Base-by-base conservation (phyloP, 2,888 invertebrate genomes). In the Trimorus sp. region DNA sequence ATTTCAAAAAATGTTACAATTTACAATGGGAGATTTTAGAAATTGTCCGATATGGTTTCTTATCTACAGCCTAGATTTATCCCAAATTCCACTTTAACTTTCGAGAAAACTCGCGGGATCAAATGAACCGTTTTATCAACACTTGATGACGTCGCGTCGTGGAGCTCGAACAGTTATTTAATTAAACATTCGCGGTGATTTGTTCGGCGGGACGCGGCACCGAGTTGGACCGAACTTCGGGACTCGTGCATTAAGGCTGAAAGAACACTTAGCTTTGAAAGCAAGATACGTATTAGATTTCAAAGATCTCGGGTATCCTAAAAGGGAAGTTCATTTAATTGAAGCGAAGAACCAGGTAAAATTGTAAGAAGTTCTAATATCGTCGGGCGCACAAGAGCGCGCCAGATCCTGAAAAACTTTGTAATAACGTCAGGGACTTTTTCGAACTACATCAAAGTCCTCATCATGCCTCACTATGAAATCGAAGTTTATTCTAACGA, bases 401-500 rank as follows among this genome's bases (percentile, higher is more conserved):
- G 65, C 12, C 40, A 40, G 16, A 53, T 26, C 62, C 75, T 49
- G 58, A 71, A 71, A 81, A 81, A 81, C 62, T 77, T 77, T 70
- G 76, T 63, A 76, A 81, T 76, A 71, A 60, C 71, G 73, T 73
- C 73, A 58, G 51, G 37, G 62, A 71, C 63, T 80, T 81, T 65
- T 76, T 62, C 7, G 38, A 81, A 73, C 76, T 76, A 49, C 76
- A 76, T 71, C 71, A 76, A 81, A 76, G 73, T 80, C 53, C 71
- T 66, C 80, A n/a, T 71, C 80, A 42, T 59, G 59, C 62, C 49
- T 65, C 63, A 63, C 59, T 45, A 60, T 36, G 45, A 51, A 74
- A 73, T 82, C 81, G 77, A 77, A 82, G 74, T 82, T 82, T 82
- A 81, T 82, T 77, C 69, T 73, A 81, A 81, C 76, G 77, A 77